Evolutionary conservation across 2,113 vertebrate species (phyloP).

Genomic region (Sylvia atricapilla): DNA sequence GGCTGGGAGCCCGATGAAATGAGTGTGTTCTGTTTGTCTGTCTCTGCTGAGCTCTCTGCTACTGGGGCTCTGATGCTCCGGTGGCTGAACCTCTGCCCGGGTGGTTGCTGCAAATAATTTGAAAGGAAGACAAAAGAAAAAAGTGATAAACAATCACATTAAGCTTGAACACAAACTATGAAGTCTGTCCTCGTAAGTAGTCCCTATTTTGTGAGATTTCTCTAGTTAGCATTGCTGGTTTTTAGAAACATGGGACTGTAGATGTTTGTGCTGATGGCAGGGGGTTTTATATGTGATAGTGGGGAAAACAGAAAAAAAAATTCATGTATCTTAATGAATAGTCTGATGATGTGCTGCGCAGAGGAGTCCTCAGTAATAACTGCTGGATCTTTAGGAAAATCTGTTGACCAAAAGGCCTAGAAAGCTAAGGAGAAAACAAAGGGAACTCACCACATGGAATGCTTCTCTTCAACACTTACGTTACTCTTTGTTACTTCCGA

Average conservation of each 20-base stretch:
- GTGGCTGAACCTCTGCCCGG: not conserved
- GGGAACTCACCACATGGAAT: not conserved
- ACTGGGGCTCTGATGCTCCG: accelerated
- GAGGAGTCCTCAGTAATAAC: not conserved
- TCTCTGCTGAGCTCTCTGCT: not conserved
- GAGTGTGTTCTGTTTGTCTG: not conserved
- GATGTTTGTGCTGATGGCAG: not conserved
- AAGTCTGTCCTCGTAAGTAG: not conserved
- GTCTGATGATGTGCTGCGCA: not conserved
- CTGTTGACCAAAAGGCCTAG: not conserved
- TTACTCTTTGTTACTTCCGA: not conserved
- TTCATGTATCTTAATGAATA: not conserved
- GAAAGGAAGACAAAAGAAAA: not conserved
- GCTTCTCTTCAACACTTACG: not conserved
- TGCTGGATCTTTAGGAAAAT: not conserved
- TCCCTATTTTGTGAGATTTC: not conserved
- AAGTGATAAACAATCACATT: not conserved
- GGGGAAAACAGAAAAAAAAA: not conserved
- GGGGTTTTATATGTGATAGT: not conserved
- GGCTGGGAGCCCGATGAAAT: accelerated
- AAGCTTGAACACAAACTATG: not conserved
- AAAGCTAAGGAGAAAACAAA: not conserved
- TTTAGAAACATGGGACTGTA: not conserved
- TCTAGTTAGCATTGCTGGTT: not conserved
- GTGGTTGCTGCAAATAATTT: not conserved